A percentile compares a stretch with the other conserved stretches of the same genome.
Conservation (phyloP, 2,888 invertebrate genomes). For the Drosophila diplacantha region DNA sequence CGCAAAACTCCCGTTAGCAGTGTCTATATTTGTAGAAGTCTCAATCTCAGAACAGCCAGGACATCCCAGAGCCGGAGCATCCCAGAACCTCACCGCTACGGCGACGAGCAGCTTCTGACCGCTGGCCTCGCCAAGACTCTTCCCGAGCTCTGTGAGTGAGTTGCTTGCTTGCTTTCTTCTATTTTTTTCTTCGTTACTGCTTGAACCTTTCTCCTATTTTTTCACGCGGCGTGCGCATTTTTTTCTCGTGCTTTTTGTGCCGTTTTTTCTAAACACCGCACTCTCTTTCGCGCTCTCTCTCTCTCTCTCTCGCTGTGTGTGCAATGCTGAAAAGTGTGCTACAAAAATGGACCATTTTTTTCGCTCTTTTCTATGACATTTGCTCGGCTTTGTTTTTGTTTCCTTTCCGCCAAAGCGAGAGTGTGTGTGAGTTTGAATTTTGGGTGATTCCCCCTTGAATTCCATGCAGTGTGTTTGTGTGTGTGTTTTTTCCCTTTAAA, state of each 20-base stretch:
- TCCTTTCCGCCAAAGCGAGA: neutral
- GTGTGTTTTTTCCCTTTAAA: neutral
- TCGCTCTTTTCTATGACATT: constrained; percentile 15
- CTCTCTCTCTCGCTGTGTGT: neutral
- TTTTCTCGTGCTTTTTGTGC: constrained; percentile 63
- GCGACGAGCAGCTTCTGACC: constrained; percentile 28
- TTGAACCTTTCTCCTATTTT: constrained; percentile 14
- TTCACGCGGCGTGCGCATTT: constrained; percentile 20
- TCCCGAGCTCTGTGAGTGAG: constrained; percentile 26
- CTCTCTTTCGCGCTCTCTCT: constrained; percentile 4
- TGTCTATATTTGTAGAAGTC: neutral
- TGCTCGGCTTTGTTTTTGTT: constrained; percentile 24
- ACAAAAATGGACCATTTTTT: constrained; percentile 36
- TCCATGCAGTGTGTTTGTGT: neutral
- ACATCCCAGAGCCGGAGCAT: neutral
- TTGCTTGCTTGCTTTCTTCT: constrained; percentile 10
- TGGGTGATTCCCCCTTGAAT: constrained; percentile 34
- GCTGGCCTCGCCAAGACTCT: constrained; percentile 13
- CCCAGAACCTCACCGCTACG: constrained; percentile 26
- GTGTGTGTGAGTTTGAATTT: neutral
- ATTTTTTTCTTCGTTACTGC: neutral
- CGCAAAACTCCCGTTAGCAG: constrained; percentile 39
- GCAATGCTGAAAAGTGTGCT: constrained; percentile 54
- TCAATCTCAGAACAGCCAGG: neutral
- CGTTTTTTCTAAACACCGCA: constrained; percentile 64